phyloP scores from a whole-genome alignment of 2,888 invertebrate genomes.

The Mythimna loreyi region DNA sequence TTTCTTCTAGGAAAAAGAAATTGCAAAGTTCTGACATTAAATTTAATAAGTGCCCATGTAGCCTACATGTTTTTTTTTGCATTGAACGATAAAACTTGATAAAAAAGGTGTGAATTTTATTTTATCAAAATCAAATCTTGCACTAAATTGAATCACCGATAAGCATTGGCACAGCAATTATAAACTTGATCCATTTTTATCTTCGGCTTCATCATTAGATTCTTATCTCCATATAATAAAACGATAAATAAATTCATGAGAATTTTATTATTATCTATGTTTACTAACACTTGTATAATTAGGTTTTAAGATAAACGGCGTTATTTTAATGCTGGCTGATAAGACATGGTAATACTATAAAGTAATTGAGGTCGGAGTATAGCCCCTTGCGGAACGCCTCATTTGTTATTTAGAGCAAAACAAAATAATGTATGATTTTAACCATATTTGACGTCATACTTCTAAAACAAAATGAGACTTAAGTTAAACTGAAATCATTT shows the following conservation, averaged over 20 bases:
- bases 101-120: slow-evolving; percentile 11
- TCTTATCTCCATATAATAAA: slow-evolving; percentile 35
- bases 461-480: slow-evolving; percentile 5
- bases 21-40: no score
- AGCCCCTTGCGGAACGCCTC: slow-evolving; percentile 31
- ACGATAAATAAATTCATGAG: slow-evolving; percentile 38
- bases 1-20: no score
- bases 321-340: slow-evolving; percentile 36
- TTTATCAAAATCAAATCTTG: slow-evolving; percentile 40
- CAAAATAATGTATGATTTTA: slow-evolving; percentile 6
- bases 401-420: not conserved
- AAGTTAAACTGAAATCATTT: not conserved
- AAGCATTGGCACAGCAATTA: slow-evolving; percentile 13
- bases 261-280: slow-evolving; percentile 47
- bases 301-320: slow-evolving; percentile 47
- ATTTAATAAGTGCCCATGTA: no score
- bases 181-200: slow-evolving; percentile 14
- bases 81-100: slow-evolving; percentile 6
- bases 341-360: slow-evolving; percentile 28
- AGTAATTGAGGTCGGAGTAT: slow-evolving; percentile 44
- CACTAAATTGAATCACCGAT: slow-evolving; percentile 33
- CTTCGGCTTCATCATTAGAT: slow-evolving; percentile 26
- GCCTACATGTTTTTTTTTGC: no score
- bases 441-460: not conserved
- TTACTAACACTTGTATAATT: slow-evolving; percentile 42